These are phyloP conservation scores for Tilapia sparmanii DNA, from an alignment of 2,113 vertebrate genomes.

Conservation along the genomic window DNA sequence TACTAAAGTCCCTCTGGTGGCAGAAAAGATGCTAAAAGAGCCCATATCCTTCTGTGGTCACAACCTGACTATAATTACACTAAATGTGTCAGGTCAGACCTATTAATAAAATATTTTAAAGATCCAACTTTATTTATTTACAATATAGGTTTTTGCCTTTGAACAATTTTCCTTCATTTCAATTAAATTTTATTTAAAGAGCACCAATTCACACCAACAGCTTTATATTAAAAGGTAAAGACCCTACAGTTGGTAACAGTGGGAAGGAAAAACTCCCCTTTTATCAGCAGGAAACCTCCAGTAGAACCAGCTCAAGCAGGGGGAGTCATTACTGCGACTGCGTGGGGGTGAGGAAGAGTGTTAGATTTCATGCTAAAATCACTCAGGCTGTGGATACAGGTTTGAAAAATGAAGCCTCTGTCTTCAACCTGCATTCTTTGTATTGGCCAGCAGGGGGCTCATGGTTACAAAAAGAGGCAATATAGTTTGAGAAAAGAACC, in stretches of 20 bases:
- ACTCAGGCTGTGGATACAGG: neutral
- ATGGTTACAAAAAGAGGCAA: neutral
- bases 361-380: neutral
- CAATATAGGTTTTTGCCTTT: neutral
- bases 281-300: neutral
- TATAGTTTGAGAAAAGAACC: neutral
- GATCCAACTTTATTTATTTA: neutral
- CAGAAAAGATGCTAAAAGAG: conserved; percentile 96
- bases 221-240: neutral
- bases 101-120: neutral
- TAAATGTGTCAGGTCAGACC: neutral
- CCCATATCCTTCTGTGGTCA: conserved; percentile 88
- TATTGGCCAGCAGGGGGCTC: neutral
- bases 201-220: neutral
- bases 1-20: conserved; percentile 93
- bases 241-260: neutral
- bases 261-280: neutral
- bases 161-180: neutral
- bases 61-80: neutral
- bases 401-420: neutral
- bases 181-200: neutral
- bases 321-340: neutral
- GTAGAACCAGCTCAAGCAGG: neutral
- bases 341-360: neutral
- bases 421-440: neutral